Conservation (phyloP, 1,140 invertebrate genomes). For the Drosophila tsacasi region DNA sequence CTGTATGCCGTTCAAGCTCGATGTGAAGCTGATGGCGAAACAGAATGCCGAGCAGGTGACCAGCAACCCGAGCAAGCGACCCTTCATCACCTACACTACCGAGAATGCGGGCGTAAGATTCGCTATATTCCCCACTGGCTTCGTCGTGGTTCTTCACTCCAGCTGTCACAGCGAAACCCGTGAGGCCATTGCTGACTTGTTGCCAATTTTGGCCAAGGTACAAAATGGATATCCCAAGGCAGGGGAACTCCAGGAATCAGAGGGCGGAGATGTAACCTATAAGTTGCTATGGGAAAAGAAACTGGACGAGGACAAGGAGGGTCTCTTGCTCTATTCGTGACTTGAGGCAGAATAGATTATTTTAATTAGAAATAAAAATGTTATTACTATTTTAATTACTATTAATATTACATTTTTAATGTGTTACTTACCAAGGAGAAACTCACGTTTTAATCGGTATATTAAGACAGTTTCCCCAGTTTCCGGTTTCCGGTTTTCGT, state of each 20-base stretch:
- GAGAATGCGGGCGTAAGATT: constrained; percentile 39
- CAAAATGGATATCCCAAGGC: constrained; percentile 39
- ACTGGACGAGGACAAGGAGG: constrained; percentile 55
- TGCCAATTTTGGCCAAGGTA: constrained; percentile 57
- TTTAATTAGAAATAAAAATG: neutral
- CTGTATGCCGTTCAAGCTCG: constrained; percentile 62
- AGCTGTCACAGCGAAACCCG: constrained; percentile 47
- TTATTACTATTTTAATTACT: neutral
- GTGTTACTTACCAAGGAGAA: neutral
- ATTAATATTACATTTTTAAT: too few species aligned
- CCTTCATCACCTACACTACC: constrained; percentile 60
- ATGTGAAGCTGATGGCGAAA: constrained; percentile 41
- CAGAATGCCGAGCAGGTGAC: constrained; percentile 26
- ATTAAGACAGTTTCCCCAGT: neutral
- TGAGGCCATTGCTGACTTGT: constrained; percentile 43
- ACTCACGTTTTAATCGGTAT: constrained; percentile 3
- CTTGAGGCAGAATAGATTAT: neutral
- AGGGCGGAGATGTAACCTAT: constrained; percentile 48
- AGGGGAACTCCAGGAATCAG: constrained; percentile 17
- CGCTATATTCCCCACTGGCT: constrained; percentile 62
- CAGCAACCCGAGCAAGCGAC: constrained; percentile 31
- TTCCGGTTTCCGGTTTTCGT: neutral
- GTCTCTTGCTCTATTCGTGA: constrained; percentile 54
- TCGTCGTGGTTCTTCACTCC: constrained; percentile 52
- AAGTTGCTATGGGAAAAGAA: constrained; percentile 62